phyloP scores from a whole-genome alignment of 2,113 vertebrate genomes.

The Malurus elegans region DNA sequence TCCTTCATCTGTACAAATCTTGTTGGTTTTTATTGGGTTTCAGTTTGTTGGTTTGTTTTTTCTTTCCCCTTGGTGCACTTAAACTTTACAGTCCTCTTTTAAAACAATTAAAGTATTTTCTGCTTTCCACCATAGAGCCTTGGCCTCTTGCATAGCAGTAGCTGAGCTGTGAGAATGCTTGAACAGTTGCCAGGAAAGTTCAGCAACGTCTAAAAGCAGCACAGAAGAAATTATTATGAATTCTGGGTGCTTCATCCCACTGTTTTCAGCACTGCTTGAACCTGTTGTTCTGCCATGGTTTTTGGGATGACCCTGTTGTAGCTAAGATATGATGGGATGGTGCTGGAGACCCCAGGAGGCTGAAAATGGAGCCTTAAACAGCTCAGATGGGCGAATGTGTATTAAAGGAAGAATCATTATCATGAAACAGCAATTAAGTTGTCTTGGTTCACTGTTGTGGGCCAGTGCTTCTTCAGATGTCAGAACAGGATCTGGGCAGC shows the following conservation, averaged over 20 bases:
- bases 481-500: not conserved
- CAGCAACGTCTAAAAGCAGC: not conserved
- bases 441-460: not conserved
- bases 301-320: not conserved
- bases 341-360: not conserved
- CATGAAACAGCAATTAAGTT: not conserved
- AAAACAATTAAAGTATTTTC: not conserved
- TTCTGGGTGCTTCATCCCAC: not conserved
- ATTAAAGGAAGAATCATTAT: not conserved
- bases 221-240: not conserved
- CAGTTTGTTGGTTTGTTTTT: no score
- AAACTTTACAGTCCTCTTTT: not conserved
- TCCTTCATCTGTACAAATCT: not conserved
- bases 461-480: conserved; percentile 6
- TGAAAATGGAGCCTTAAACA: not conserved
- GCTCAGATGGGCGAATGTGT: not conserved
- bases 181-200: not conserved
- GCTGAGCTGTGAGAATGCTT: not conserved
- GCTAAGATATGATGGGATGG: not conserved
- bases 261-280: not conserved
- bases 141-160: not conserved
- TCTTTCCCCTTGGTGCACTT: not conserved
- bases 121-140: not conserved
- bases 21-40: not conserved
- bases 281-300: not conserved